Conservation (phyloP, 2,797 vertebrate species). For the Lutjanus campechanus region DNA sequence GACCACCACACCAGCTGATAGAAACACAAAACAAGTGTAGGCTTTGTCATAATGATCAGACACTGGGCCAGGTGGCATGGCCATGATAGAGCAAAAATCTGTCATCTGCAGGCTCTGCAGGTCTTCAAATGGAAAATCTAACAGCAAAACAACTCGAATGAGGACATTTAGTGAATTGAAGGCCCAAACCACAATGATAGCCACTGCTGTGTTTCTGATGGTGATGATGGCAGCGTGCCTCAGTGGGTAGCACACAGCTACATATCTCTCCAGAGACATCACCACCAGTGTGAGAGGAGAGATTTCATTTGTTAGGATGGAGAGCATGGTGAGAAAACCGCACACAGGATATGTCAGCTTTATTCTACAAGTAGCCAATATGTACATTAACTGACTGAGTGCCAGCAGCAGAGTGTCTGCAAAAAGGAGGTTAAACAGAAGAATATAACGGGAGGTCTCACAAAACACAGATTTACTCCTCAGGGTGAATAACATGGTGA, state of each 20-base stretch:
- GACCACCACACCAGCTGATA: slow-evolving; percentile 11
- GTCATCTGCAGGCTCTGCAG: slow-evolving; percentile 30
- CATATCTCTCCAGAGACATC: slow-evolving; percentile 2
- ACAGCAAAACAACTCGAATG: slow-evolving; percentile 3
- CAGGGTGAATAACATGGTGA: not conserved
- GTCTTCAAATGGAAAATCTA: slow-evolving; percentile 6
- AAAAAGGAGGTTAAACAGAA: slow-evolving; percentile 67
- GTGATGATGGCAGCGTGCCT: slow-evolving; percentile 11
- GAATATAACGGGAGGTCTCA: slow-evolving; percentile 56
- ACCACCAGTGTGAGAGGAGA: slow-evolving; percentile 45
- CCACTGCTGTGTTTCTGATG: slow-evolving; percentile 34
- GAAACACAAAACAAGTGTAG: slow-evolving; percentile 36
- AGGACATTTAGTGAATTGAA: slow-evolving; percentile 13
- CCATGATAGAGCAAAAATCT: slow-evolving; percentile 21
- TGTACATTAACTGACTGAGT: slow-evolving; percentile 30
- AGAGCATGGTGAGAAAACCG: slow-evolving; percentile 17
- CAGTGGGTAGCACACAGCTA: slow-evolving; percentile 66
- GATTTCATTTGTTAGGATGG: slow-evolving; percentile 21
- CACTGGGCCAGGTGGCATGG: not conserved
- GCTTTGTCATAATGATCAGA: slow-evolving; percentile 9
- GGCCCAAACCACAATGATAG: slow-evolving; percentile 29
- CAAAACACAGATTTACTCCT: too few species aligned
- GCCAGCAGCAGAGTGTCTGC: slow-evolving; percentile 66
- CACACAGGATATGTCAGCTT: slow-evolving; percentile 47
- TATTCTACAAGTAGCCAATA: not conserved